Base-by-base conservation (phyloP, 1,140 invertebrate genomes). In the Pseudobourletiella spinata region DNA sequence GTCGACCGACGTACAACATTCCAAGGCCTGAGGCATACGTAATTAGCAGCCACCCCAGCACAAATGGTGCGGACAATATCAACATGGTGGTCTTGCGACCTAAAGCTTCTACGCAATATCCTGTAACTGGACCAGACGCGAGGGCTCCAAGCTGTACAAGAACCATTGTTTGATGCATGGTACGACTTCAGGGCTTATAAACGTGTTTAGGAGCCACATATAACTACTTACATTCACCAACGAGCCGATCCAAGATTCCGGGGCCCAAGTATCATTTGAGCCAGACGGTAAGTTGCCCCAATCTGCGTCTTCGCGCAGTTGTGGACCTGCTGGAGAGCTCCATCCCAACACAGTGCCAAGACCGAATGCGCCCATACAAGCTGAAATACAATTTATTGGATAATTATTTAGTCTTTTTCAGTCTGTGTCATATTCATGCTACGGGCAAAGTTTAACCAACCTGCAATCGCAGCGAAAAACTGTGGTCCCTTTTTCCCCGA, bases 71-170 rank as follows among this genome's bases (percentile, higher is more conserved):
- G 0, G 84, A 79, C 0, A 88, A 77, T 0, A 84, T 65, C 18
- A 90, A 68, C 79, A 93, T 85, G 0, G 87, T 82, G 42, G 75
- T 76, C 71, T 86, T 89, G 29, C 90, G 75, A 15, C 90, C 91
- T 63, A 89, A 77, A 1, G 79, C 72, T 68, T 91, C 88, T 1
- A 87, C 73, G 84, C 74, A 74, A 26, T 85, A 76, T 32, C 87
- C 88, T 0, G 84, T 82, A 0, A 88, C 82, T 0, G 91, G 72
- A 0, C 88, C 88, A 2, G 84, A 82, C 3, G 83, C 66, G 24
- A 90, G 79, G 1, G 86, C 87, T 44, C 88, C 88, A 1, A 90
- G 71, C 14, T 62, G 28, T 25, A 60, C 20, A 32, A 29, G n/a
- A 25, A 18, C n/a, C 11, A n/a, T n/a, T 11, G n/a, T 11, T 11